Conservation (phyloP, 2,797 vertebrate species). For the Poecile montanus region DNA sequence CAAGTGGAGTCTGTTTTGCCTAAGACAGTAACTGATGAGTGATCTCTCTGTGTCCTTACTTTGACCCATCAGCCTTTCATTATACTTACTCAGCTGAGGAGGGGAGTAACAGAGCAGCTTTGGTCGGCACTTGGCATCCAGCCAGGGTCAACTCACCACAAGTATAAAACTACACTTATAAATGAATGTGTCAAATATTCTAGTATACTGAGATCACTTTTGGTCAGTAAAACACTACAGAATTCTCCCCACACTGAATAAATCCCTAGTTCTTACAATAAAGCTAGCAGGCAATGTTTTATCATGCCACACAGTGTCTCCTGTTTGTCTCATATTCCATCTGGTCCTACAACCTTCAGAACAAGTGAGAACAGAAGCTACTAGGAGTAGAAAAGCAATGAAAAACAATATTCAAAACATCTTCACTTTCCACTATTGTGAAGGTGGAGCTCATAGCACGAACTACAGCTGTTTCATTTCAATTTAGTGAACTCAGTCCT, state of each 20-base stretch:
- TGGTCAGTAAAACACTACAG: neutral
- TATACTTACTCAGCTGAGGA: neutral
- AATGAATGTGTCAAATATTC: neutral
- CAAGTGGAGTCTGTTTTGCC: fast-evolving
- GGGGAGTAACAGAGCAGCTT: neutral
- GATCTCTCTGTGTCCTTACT: neutral
- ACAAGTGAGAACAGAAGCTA: neutral
- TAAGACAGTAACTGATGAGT: neutral
- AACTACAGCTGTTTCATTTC: neutral
- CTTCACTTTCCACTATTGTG: neutral
- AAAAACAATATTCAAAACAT: neutral
- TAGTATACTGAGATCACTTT: neutral
- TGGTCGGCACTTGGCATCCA: neutral
- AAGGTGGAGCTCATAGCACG: neutral
- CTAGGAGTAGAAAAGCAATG: neutral
- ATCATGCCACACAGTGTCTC: neutral
- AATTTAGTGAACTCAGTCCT: neutral
- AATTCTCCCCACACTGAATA: neutral
- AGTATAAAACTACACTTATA: neutral
- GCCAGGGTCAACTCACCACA: neutral
- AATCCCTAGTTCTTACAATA: neutral
- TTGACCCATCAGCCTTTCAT: neutral
- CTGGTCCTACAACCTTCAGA: neutral
- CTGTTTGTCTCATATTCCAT: neutral
- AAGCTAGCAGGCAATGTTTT: neutral